Conservation (phyloP, 2,113 vertebrate species). For the Sinocyclocheilus anshuiensis region DNA sequence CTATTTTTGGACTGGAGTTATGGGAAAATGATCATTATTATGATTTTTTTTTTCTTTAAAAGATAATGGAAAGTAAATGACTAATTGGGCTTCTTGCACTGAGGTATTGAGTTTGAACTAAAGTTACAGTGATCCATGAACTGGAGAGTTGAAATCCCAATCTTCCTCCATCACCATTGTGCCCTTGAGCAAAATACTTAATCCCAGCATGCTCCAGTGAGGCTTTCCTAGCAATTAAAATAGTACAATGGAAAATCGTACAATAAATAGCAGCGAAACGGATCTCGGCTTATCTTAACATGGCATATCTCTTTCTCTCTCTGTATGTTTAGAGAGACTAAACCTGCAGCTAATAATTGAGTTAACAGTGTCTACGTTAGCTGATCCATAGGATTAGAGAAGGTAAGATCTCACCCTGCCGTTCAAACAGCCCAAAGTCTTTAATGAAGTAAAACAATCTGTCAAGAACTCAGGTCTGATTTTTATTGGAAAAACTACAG, state of each 20-base stretch:
- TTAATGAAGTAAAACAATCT: constrained; percentile 56
- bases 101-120: not conserved
- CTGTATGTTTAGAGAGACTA: constrained; percentile 20
- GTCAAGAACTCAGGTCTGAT: constrained; percentile 47
- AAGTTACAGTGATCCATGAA: not conserved
- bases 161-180: not conserved
- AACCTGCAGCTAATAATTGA: constrained; percentile 35
- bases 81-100: not conserved
- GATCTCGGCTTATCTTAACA: constrained; percentile 29
- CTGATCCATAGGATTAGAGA: constrained; percentile 25
- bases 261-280: constrained; percentile 8
- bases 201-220: not conserved
- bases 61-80: not conserved
- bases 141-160: not conserved
- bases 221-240: constrained; percentile 7
- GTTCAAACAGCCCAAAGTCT: constrained; percentile 44
- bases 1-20: not conserved
- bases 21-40: not conserved
- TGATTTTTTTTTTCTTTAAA: not conserved
- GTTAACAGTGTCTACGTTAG: constrained; percentile 32
- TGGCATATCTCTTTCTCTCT: constrained; percentile 23
- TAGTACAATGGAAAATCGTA: not conserved
- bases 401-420: constrained; percentile 38
- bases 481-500: constrained; percentile 42
- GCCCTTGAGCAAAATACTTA: constrained; percentile 32